These are phyloP conservation scores for Callorhinus ursinus DNA, from an alignment of 2,113 vertebrate species.

Conservation along the genomic window DNA sequence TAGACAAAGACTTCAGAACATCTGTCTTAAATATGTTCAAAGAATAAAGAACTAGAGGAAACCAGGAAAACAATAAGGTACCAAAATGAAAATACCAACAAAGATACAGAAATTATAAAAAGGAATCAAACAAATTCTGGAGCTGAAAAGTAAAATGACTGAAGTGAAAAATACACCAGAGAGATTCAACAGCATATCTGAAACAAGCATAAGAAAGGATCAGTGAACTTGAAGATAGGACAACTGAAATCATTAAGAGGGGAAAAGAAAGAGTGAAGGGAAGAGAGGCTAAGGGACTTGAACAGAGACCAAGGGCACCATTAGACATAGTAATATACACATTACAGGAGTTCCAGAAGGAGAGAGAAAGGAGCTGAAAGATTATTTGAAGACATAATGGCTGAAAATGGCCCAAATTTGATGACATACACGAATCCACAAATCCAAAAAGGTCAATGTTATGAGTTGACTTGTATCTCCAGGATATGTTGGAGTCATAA, in stretches of 20 bases:
- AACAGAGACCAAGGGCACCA: neutral
- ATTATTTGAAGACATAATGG: neutral
- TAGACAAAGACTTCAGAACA: neutral
- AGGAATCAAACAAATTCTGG: slow-evolving; percentile 11
- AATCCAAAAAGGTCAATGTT: neutral
- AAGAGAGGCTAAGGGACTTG: neutral
- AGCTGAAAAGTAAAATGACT: neutral
- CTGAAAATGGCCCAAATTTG: neutral
- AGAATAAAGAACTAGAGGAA: neutral
- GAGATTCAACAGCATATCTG: neutral
- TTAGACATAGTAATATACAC: neutral
- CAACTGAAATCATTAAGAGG: neutral
- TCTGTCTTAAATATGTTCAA: neutral
- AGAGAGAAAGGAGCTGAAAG: neutral
- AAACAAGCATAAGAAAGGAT: neutral
- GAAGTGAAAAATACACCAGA: neutral
- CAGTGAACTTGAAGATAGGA: neutral
- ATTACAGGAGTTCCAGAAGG: neutral
- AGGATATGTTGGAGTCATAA: neutral
- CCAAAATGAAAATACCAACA: neutral
- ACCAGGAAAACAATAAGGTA: neutral
- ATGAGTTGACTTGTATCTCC: neutral
- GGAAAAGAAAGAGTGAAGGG: neutral
- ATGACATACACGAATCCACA: neutral
- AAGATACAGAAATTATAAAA: neutral